These are phyloP conservation scores for Diogma glabrata DNA, from an alignment of 2,888 invertebrate species.

Conservation along the genomic window DNA sequence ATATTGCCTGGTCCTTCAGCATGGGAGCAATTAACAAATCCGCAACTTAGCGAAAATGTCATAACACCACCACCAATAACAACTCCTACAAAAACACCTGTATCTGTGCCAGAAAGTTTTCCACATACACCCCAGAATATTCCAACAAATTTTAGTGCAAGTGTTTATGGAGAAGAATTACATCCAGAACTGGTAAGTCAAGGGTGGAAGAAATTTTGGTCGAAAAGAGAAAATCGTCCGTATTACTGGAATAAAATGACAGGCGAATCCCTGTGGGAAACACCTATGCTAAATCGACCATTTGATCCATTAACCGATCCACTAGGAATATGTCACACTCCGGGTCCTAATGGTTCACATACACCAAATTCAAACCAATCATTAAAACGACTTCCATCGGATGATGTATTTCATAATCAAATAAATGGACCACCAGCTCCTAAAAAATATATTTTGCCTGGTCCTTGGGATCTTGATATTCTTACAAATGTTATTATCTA, in stretches of 20 bases:
- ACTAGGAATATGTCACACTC: slow-evolving; percentile 56
- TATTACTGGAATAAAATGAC: slow-evolving; percentile 96
- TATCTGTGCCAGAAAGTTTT: slow-evolving; percentile 31
- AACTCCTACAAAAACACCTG: slow-evolving; percentile 30
- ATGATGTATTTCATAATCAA: slow-evolving; percentile 13
- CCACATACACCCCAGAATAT: slow-evolving; percentile 26
- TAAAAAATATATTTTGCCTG: slow-evolving; percentile 77
- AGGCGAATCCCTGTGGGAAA: slow-evolving; percentile 95
- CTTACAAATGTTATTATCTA: slow-evolving; percentile 72
- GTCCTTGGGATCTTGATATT: slow-evolving; percentile 92
- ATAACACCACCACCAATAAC: slow-evolving; percentile 30
- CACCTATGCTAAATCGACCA: slow-evolving; percentile 60
- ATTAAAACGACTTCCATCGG: slow-evolving; percentile 32
- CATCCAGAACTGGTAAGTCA: slow-evolving; percentile 49
- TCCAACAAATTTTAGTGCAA: slow-evolving; percentile 23
- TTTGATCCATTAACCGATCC: slow-evolving; percentile 91
- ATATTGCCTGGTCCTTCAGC: slow-evolving; percentile 26
- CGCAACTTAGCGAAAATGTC: slow-evolving; percentile 23
- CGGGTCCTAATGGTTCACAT: slow-evolving; percentile 37
- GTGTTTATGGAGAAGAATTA: slow-evolving; percentile 32
- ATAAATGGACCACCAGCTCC: slow-evolving; percentile 56
- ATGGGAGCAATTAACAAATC: slow-evolving; percentile 36
- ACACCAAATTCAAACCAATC: slow-evolving; percentile 20
- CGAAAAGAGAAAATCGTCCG: slow-evolving; percentile 84
- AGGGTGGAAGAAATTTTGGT: slow-evolving; percentile 97